A percentile compares a stretch with the other conserved stretches of the same genome.
These are phyloP conservation scores for Dromas ardeola DNA, from an alignment of 2,113 vertebrate genomes.

Conservation along the genomic window DNA sequence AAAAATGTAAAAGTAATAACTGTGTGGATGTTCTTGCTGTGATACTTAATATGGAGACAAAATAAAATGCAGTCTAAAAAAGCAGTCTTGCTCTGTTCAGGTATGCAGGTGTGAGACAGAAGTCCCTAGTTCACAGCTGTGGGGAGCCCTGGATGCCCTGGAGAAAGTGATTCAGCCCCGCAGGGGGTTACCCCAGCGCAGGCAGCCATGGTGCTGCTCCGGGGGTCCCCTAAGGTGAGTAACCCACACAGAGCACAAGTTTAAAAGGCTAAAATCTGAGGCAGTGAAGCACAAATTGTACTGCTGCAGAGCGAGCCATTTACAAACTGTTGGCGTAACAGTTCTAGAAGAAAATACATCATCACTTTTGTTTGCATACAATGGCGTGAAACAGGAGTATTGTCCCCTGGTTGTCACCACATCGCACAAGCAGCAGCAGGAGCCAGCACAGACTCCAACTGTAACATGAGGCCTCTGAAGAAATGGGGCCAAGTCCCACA, in stretches of 20 bases:
- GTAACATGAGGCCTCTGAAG: neutral
- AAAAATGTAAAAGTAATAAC: neutral
- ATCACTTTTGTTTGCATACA: neutral
- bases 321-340: accelerated
- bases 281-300: neutral
- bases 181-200: no score
- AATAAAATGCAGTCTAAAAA: slow-evolving; percentile 1
- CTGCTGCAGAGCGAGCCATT: neutral
- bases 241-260: no score
- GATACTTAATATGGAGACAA: neutral
- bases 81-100: accelerated
- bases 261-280: neutral
- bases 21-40: neutral
- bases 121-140: accelerated
- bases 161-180: no score
- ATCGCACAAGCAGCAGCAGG: neutral
- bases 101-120: neutral
- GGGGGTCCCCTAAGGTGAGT: no score
- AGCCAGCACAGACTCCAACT: neutral
- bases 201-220: accelerated
- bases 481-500: accelerated
- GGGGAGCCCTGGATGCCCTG: accelerated
- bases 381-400: neutral
- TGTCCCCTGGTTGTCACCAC: neutral
- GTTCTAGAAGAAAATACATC: neutral